These are phyloP conservation scores for Bombyx mandarina DNA, from an alignment of 1,140 invertebrate species.

Conservation along the genomic window DNA sequence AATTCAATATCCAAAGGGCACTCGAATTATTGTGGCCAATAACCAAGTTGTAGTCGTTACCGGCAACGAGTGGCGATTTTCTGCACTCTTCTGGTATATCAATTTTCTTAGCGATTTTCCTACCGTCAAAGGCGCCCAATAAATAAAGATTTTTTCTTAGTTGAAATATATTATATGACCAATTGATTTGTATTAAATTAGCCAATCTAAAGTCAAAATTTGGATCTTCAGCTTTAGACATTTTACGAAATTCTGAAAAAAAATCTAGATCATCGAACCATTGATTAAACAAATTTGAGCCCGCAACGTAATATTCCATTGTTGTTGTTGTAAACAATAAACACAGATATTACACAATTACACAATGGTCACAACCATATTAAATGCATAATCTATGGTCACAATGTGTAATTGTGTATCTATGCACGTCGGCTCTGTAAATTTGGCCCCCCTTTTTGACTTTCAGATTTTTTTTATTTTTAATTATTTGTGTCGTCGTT, in stretches of 20 bases:
- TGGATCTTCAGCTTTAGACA: constrained; percentile 5
- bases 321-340: neutral
- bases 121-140: constrained; percentile 30
- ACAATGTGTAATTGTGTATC: too few relatives aligned
- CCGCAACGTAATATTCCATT: constrained; percentile 31
- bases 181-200: constrained; percentile 32
- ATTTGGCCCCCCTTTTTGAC: too few relatives aligned
- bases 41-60: constrained; percentile 41
- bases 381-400: too few relatives aligned
- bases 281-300: constrained; percentile 51
- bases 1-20: constrained; percentile 31
- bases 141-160: constrained; percentile 27
- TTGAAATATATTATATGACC: constrained; percentile 53
- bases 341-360: neutral
- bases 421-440: too few relatives aligned
- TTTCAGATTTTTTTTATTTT: too few relatives aligned
- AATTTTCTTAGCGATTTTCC: constrained; percentile 26
- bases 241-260: constrained; percentile 28
- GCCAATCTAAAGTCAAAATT: constrained; percentile 19
- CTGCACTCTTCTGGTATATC: constrained; percentile 22
- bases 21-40: constrained; percentile 22
- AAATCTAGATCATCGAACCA: constrained; percentile 33
- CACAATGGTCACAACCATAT: too few relatives aligned
- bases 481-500: too few relatives aligned
- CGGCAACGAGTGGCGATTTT: constrained; percentile 14